A percentile compares a stretch with the other conserved stretches of the same genome.
phyloP scores from a whole-genome alignment of 2,113 vertebrate genomes.

The Cyprinus carpio region DNA sequence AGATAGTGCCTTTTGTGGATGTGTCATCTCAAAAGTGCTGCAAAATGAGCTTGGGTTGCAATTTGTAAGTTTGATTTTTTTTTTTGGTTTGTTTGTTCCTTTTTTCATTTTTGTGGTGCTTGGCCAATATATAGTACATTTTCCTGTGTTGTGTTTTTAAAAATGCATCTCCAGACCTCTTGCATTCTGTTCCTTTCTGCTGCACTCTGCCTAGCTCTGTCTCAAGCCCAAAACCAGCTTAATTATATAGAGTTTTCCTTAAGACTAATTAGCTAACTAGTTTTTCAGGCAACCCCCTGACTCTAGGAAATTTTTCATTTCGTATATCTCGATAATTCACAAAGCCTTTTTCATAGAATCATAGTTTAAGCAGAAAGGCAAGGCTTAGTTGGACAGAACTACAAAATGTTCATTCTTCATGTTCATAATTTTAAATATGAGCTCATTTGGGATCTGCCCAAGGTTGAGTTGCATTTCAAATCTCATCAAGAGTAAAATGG shows the following conservation, averaged over 20 bases:
- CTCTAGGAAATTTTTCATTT: neutral
- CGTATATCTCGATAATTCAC: neutral
- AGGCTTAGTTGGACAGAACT: neutral
- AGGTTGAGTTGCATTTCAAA: slow-evolving; percentile 22
- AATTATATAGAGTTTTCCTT: neutral
- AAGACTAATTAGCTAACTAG: neutral
- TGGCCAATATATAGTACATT: neutral
- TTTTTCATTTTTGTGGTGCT: neutral
- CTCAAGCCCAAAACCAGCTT: neutral
- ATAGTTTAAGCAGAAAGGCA: neutral
- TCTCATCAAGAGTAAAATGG: neutral
- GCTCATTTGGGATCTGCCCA: neutral
- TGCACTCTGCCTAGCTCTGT: neutral
- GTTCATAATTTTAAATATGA: slow-evolving; percentile 8
- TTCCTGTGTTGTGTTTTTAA: neutral
- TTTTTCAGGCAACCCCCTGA: neutral
- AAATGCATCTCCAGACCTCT: neutral
- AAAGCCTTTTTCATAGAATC: neutral
- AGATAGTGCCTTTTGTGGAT: no score
- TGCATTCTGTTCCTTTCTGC: neutral
- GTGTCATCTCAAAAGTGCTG: no score
- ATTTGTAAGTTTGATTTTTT: no score
- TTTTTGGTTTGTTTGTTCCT: neutral
- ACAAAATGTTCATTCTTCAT: neutral
- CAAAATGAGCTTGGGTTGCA: no score